Conservation (phyloP, 35 echinoderm and acorn worm genomes). For the Holothuria glaberrima region DNA sequence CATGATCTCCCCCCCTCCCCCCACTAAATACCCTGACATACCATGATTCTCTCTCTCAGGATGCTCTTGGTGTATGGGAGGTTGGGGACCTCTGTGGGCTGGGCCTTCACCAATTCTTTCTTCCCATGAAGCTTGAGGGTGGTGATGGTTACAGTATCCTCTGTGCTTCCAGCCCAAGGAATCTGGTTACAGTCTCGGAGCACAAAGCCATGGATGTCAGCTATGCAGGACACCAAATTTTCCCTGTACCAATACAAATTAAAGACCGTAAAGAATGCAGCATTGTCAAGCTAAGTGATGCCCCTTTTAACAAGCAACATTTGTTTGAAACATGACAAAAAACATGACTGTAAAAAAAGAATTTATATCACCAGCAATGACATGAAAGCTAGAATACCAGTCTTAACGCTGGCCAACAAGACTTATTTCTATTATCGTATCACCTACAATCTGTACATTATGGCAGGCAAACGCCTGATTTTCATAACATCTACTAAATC, state of each 20-base stretch:
- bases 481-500: no score
- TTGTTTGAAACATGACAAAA: no score
- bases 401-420: no score
- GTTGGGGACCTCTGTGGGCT: conserved; percentile 77
- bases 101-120: conserved; percentile 93
- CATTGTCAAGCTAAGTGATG: no score
- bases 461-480: no score
- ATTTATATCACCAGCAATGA: no score
- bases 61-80: conserved; percentile 91
- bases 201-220: conserved; percentile 84
- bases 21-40: conserved; percentile 16
- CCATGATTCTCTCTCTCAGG: conserved; percentile 88
- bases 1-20: conserved; percentile 68
- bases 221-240: conserved; percentile 82
- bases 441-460: no score
- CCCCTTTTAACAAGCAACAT: no score
- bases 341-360: no score
- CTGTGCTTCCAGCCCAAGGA: conserved; percentile 84
- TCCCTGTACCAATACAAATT: conserved; percentile 46
- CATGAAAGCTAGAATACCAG: no score
- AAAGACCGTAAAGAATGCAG: no score
- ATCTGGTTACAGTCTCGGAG: conserved; percentile 93
- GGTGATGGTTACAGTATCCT: conserved; percentile 76
- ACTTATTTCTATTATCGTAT: no score
- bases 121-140: conserved; percentile 91